A percentile compares a stretch with the other conserved stretches of the same genome.
These are phyloP conservation scores for Drosophila kuntzei DNA, from an alignment of 2,888 invertebrate species.

Conservation along the genomic window DNA sequence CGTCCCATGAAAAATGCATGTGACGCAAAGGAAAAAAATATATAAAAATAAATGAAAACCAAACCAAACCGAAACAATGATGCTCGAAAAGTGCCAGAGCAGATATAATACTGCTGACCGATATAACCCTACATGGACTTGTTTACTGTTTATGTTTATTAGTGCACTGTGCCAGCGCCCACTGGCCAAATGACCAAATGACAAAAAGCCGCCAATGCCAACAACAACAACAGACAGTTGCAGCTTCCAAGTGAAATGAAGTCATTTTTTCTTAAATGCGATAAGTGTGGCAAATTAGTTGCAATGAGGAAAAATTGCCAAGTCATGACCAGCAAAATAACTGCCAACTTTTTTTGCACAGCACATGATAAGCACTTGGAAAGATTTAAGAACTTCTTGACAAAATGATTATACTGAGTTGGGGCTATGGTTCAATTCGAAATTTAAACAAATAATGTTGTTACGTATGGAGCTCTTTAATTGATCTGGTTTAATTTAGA, in stretches of 20 bases:
- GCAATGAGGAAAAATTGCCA: constrained; percentile 49
- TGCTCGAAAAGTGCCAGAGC: constrained; percentile 45
- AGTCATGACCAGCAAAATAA: constrained; percentile 23
- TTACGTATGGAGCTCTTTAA: background rate
- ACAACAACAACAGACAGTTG: constrained; percentile 31
- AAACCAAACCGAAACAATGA: constrained; percentile 57
- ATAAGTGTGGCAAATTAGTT: constrained; percentile 65
- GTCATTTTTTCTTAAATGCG: constrained; percentile 67
- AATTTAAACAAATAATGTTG: background rate
- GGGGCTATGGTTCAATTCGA: background rate
- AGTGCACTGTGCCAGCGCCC: constrained; percentile 69
- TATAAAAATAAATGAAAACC: constrained; percentile 31
- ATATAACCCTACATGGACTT: constrained; percentile 76
- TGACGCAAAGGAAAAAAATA: constrained; percentile 38
- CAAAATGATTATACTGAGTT: constrained; percentile 25
- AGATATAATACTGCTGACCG: constrained; percentile 73
- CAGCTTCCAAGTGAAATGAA: constrained; percentile 59
- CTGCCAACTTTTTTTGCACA: constrained; percentile 16
- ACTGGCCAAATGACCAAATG: constrained; percentile 68
- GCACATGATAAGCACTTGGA: constrained; percentile 26
- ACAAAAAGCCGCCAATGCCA: constrained; percentile 52
- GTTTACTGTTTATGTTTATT: constrained; percentile 80
- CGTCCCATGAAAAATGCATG: constrained; percentile 73
- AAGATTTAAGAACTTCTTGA: constrained; percentile 16
- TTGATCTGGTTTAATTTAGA: background rate